A percentile compares a stretch with the other conserved stretches of the same genome.
Conservation (phyloP, 2,888 invertebrate genomes). For the Sphecodes monilicornis region DNA sequence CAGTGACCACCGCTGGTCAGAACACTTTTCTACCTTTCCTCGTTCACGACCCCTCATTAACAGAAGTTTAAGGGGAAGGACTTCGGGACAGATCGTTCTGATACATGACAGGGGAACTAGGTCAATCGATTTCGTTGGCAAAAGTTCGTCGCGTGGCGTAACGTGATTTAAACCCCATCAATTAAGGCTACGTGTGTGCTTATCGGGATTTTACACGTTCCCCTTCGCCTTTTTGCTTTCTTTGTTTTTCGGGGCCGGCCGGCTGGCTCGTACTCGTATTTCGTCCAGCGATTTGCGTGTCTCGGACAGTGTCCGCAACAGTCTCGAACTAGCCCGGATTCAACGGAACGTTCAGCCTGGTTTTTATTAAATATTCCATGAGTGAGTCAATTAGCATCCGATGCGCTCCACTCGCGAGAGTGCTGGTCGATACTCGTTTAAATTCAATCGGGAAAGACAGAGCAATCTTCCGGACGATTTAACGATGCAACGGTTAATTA, state of each 20-base stretch:
- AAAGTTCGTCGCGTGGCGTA: conserved; percentile 72
- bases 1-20: neutral
- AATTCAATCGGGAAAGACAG: neutral
- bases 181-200: conserved; percentile 57
- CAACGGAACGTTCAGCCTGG: neutral
- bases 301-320: conserved; percentile 1
- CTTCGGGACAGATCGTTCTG: conserved; percentile 73
- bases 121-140: conserved; percentile 78
- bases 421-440: neutral
- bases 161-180: conserved; percentile 70
- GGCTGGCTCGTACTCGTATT: neutral
- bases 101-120: conserved; percentile 75
- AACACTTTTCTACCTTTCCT: neutral
- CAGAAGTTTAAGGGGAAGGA: conserved; percentile 60
- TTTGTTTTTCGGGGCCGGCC: conserved; percentile 9
- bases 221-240: conserved; percentile 3
- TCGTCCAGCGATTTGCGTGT: neutral
- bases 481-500: neutral
- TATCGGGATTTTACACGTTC: conserved; percentile 43
- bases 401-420: neutral
- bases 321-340: conserved; percentile 9
- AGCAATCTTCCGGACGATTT: neutral
- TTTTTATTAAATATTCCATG: conserved; percentile 17
- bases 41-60: conserved; percentile 45
- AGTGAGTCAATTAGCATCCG: conserved; percentile 9